phyloP scores from a whole-genome alignment of 2,113 vertebrate species.

The Rhea pennata region DNA sequence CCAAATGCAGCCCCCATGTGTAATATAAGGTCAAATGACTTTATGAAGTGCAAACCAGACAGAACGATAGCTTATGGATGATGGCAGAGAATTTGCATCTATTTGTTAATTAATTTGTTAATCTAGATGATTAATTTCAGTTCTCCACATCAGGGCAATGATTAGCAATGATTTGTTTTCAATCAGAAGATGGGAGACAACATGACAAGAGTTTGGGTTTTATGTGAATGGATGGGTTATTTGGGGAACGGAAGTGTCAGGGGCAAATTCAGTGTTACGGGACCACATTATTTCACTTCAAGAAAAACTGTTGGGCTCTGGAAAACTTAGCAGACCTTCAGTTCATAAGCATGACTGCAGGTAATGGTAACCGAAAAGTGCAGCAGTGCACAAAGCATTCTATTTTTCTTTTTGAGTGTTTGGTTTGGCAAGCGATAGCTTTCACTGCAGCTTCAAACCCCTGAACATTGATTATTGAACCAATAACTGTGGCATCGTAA shows the following conservation, averaged over 20 bases:
- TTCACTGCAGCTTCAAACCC: not conserved
- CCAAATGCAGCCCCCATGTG: not conserved
- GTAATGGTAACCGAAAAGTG: not conserved
- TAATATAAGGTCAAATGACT: not conserved
- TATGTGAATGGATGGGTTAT: not conserved
- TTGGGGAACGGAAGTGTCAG: not conserved
- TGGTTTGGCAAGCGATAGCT: not conserved
- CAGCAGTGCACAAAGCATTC: not conserved
- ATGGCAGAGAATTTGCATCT: not conserved
- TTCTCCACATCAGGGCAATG: not conserved
- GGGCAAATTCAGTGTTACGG: not conserved
- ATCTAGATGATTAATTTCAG: not conserved
- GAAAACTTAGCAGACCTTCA: not conserved
- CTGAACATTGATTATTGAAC: conserved; percentile 4
- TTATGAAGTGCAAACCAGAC: not conserved
- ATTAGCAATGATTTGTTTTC: not conserved
- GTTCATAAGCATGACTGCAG: not conserved
- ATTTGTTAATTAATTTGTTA: not conserved
- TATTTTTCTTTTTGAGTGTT: not conserved
- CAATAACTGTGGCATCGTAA: not conserved
- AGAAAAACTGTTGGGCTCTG: not conserved
- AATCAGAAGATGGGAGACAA: not conserved
- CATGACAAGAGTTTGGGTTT: not conserved
- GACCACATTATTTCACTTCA: not conserved
- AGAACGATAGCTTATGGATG: not conserved